Evolutionary conservation across 1,140 invertebrate genomes (phyloP).

Genomic region (Mya arenaria): DNA sequence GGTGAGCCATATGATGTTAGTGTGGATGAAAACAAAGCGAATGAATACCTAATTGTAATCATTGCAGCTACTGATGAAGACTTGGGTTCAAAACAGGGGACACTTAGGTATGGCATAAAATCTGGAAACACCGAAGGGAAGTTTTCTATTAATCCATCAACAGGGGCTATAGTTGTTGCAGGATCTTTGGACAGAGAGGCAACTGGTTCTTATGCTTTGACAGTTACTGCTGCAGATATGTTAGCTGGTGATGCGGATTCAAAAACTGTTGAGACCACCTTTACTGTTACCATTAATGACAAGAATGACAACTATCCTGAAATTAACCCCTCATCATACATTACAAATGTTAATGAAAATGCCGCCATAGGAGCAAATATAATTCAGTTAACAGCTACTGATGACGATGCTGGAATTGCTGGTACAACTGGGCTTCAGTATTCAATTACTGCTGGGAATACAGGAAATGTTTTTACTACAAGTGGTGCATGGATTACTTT

Average conservation of each 20-base stretch:
- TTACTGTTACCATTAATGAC: conserved; percentile 60
- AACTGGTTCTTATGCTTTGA: conserved; percentile 39
- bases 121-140: conserved; percentile 52
- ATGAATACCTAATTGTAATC: conserved; percentile 29
- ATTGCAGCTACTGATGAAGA: conserved; percentile 65
- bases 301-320: conserved; percentile 68
- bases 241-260: conserved; percentile 47
- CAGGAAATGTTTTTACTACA: conserved; percentile 45
- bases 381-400: conserved; percentile 54
- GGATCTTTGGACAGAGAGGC: conserved; percentile 54
- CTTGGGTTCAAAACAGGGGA: conserved; percentile 58
- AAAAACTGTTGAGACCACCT: conserved; percentile 15
- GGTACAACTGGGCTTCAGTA: conserved; percentile 37
- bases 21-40: conserved; percentile 34
- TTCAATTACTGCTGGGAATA: conserved; percentile 48
- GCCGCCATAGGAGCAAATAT: conserved; percentile 52
- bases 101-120: conserved; percentile 57
- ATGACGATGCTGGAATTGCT: conserved; percentile 56
- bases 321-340: conserved; percentile 63
- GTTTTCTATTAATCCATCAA: conserved; percentile 59
- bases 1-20: conserved; percentile 41
- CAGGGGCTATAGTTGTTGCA: conserved; percentile 54
- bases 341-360: conserved; percentile 59
- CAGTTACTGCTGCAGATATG: conserved; percentile 57
- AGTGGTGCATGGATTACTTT: conserved; percentile 46